Evolutionary conservation across 2,888 invertebrate species (phyloP), one percentile per base, ranked within the genome.

Genomic region (Catocala sponsa): DNA sequence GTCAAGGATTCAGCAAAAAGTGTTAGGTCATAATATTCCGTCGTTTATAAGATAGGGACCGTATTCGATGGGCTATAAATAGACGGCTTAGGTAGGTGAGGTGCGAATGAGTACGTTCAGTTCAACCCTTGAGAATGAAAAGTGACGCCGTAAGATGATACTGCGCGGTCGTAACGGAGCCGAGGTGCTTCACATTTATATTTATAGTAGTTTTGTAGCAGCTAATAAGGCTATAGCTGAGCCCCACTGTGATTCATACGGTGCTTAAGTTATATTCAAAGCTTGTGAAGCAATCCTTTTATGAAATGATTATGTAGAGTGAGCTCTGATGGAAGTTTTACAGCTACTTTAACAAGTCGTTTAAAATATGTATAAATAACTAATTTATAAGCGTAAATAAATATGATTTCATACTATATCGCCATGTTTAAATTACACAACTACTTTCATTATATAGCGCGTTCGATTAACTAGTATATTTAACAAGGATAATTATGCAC

Each of bases 121-220:
- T 38, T 59, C 44, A 59, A 69, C 72, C 69, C 58, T 68, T 64
- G 61, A 64, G 15, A 50, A 65, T 64, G 70, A 70, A 77, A 72
- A 65, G 58, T 72, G 55, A 60, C 48, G 50, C 57, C 55, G 43
- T 66, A 48, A 69, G 63, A 69, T 59, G 66, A 72, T 74, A 72
- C 54, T 56, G 52, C 53, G 55, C 57, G 55, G 50, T 59, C 58
- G 51, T 68, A 66, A 71, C 50, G 61, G 55, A 59, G 56, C 64
- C 48, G 47, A 69, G 68, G 66, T 74, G 65, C 70, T 74, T 63
- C 53, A 73, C 70, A 78, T 80, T 78, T 78, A 80, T 79, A 79
- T 75, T 79, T 76, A 81, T 68, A 52, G 57, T 25, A 68, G 55
- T 70, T 65, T 53, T 46, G 70, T 64, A 59, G 64, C 32, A 71